Base-by-base conservation (phyloP, 2,888 invertebrate species). In the Pristionchus arcanus region DNA sequence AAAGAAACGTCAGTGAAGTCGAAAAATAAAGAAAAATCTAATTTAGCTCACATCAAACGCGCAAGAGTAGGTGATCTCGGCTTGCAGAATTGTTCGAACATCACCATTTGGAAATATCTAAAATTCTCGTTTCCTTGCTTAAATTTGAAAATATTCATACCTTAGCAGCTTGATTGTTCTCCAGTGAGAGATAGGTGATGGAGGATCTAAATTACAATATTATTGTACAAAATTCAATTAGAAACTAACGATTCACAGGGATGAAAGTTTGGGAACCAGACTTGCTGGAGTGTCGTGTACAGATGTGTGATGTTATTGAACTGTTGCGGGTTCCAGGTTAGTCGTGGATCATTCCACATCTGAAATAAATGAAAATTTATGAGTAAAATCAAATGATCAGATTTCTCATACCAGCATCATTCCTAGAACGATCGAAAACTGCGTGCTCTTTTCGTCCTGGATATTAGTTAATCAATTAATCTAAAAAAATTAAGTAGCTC, bases 291-390 rank as follows among this genome's bases (percentile, higher is more conserved):
- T 13, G 81, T 31, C 81, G 37, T 49, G 49, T 81, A 81, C 15
- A 81, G 7, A 81, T 81, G 81, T 13, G 81, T 53, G 28, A 81
- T 11, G 21, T 81, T 81, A 42, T 49, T 81, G 49, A 42, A 81
- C 2, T 81, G 37, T 19, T 28, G 49, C 4, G 42, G 81, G 7
- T 81, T 81, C 81, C 81, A 81, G 2, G 49, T 28, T 1, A 81
- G 15, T 9, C 81, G 81, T 28, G 81, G 81, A 34, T 81, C 81
- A 19, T 42, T 34, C 81, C 81, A 81, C 81, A 81, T 81, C 53
- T 49, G 49, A n/a, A 81, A 28, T 28, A 28, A 9, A 68, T 2
- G 66, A 28, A 28, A 66, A 5, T 66, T 28, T 13, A 28, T 7
- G 9, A 66, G 28, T 11, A 49, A 49, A 49, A 9, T 42, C 66